Conservation (phyloP, 2,797 vertebrate genomes). For the Ambastaia sidthimunki region DNA sequence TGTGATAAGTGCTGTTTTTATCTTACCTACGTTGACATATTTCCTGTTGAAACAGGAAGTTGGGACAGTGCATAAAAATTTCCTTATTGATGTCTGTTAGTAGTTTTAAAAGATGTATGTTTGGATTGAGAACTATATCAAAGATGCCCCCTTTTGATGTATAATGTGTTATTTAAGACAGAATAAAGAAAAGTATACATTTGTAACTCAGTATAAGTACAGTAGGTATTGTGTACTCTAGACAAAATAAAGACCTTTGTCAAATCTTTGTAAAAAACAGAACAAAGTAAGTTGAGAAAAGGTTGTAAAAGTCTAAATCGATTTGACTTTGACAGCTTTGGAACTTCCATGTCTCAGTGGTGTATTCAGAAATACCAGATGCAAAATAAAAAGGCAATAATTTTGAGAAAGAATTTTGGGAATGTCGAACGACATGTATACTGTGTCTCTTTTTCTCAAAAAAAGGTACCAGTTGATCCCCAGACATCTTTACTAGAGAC, state of each 20-base stretch:
- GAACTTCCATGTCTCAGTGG: constrained; percentile 5
- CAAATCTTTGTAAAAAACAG: not conserved
- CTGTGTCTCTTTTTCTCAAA: constrained; percentile 31
- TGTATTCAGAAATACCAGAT: constrained; percentile 29
- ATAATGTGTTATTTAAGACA: not conserved
- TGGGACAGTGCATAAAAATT: no score
- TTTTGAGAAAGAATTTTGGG: constrained; percentile 22
- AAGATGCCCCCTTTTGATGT: not conserved
- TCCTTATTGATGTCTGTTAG: no score
- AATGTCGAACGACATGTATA: constrained; percentile 34
- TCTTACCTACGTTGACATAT: not conserved
- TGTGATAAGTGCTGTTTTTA: not conserved
- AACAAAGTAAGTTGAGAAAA: not conserved
- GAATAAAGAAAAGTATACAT: not conserved
- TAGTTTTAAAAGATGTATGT: no score
- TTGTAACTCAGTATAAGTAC: not conserved
- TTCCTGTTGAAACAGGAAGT: no score
- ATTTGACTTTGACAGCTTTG: constrained; percentile 1
- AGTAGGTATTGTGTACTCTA: not conserved
- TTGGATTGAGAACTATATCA: no score
- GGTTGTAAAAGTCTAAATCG: not conserved
- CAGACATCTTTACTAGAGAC: constrained; percentile 65
- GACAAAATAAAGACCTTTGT: not conserved
- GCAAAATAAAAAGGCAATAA: constrained; percentile 14
- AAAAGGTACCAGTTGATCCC: constrained; percentile 63